A percentile compares a stretch with the other conserved stretches of the same genome.
Evolutionary conservation across 2,888 invertebrate species (phyloP).

Genomic region (Nudaria mundana): DNA sequence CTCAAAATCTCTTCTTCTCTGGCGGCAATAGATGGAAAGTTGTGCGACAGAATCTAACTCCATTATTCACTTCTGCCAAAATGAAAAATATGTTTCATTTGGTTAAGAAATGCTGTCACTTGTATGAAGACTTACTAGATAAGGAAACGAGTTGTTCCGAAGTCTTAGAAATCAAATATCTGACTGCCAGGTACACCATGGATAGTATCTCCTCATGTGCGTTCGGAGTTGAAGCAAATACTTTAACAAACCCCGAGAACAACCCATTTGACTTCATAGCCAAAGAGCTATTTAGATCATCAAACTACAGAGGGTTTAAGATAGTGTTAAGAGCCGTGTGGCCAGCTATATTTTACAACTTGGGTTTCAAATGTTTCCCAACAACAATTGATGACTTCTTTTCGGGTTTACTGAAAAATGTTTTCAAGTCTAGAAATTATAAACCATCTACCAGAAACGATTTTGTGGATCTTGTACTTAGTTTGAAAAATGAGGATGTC

Average conservation of each 20-base stretch:
- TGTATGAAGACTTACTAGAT: constrained; percentile 38
- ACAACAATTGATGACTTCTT: constrained; percentile 37
- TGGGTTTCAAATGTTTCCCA: constrained; percentile 37
- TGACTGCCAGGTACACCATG: constrained; percentile 46
- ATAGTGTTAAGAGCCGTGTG: constrained; percentile 33
- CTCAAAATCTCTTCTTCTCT: constrained; percentile 43
- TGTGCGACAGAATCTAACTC: constrained; percentile 48
- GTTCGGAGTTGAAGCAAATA: constrained; percentile 2
- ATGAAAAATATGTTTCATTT: constrained; percentile 58
- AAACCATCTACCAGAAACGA: constrained; percentile 41
- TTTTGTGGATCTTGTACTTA: constrained; percentile 48
- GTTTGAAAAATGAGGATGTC: constrained; percentile 36
- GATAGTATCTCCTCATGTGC: constrained; percentile 42
- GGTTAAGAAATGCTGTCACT: constrained; percentile 36
- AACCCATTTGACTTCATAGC: constrained; percentile 42
- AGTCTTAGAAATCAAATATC: constrained; percentile 27
- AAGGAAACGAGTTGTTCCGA: constrained; percentile 15
- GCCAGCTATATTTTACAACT: constrained; percentile 45
- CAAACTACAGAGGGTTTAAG: constrained; percentile 32
- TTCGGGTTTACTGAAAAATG: constrained; percentile 25
- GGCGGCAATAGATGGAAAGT: constrained; percentile 55
- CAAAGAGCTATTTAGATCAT: constrained; percentile 30
- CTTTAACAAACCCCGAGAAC: constrained; percentile 11
- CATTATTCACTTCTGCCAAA: constrained; percentile 52
- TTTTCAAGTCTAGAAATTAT: constrained; percentile 38